Base-by-base conservation (phyloP, 2,888 invertebrate genomes). In the Tachina lurida region DNA sequence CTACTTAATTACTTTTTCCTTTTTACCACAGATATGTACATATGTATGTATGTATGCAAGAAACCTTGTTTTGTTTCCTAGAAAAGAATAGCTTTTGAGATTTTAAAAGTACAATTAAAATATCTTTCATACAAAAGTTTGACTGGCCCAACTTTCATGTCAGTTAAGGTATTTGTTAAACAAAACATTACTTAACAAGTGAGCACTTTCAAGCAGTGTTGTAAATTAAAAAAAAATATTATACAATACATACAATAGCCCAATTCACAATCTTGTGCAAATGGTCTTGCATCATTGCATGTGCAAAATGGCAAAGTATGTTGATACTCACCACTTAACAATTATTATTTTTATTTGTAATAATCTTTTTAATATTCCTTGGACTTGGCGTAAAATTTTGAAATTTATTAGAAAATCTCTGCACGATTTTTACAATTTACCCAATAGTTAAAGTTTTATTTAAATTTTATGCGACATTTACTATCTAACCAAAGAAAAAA, bases 391-490 rank as follows among this genome's bases (percentile, higher is more conserved):
- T 2, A n/a, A 67, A 39, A 19, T 52, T 19, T 43, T 10, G 45
- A 47, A 73, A n/a, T 39, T 13, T 13, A 22, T 73, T 31, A 17
- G 0, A 60, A 58, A 71, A 56, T 19, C 45, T 22, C 7, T 19
- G 56, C 70, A 71, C 70, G 70, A 43, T 56, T n/a, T 60, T 39
- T 73, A 22, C 19, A 71, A 22, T 15, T 71, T 71, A 22, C 54
- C 10, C 15, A 56, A 43, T 17, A 62, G 17, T 13, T 70, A 15
- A 43, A 43, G 4, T 22, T 43, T 39, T 54, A 22, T 31, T 65
- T 15, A 47, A 47, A 10, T 39, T 58, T 8, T 39, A 9, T 31
- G 58, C 8, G 12, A 62, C 62, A 62, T 17, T 43, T 10, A 12
- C 10, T 10, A 43, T 62, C 62, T 12, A 3, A 15, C 39, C 10